Evolutionary conservation across 2,113 vertebrate genomes (phyloP).

Genomic region (Boleophthalmus pectinirostris): DNA sequence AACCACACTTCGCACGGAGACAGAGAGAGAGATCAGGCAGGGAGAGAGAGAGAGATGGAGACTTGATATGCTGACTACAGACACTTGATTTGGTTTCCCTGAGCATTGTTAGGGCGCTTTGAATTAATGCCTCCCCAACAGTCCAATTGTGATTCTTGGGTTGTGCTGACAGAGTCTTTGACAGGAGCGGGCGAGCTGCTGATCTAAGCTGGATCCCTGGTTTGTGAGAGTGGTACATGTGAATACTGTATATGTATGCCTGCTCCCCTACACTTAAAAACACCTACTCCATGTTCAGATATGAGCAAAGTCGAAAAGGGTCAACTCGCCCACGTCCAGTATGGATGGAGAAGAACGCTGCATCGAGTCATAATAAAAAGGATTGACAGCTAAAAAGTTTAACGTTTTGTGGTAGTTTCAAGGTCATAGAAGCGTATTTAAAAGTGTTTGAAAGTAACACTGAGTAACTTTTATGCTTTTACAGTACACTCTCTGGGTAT

Average conservation of each 20-base stretch:
- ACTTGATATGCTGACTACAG: conserved; percentile 74
- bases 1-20: conserved; percentile 48
- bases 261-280: conserved; percentile 34
- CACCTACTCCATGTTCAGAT: conserved; percentile 53
- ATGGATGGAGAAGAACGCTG: conserved; percentile 6
- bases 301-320: conserved; percentile 33
- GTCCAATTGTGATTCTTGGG: conserved; percentile 75
- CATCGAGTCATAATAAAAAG: not conserved
- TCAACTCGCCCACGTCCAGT: conserved; percentile 24
- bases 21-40: conserved; percentile 15
- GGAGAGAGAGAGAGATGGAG: conserved; percentile 43
- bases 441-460: too few relatives aligned
- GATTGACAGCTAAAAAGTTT: conserved; percentile 15
- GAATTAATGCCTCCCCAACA: conserved; percentile 77
- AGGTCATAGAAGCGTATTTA: too few relatives aligned
- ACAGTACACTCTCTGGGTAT: too few relatives aligned
- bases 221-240: conserved; percentile 14
- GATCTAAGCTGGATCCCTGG: conserved; percentile 74
- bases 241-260: conserved; percentile 14
- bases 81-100: conserved; percentile 77
- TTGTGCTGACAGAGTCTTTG: conserved; percentile 75
- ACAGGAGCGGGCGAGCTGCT: conserved; percentile 72
- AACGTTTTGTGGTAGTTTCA: not conserved
- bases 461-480: too few relatives aligned
- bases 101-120: conserved; percentile 74